Base-by-base conservation (phyloP, 2,113 vertebrate genomes). In the Thamnophis sirtalis region DNA sequence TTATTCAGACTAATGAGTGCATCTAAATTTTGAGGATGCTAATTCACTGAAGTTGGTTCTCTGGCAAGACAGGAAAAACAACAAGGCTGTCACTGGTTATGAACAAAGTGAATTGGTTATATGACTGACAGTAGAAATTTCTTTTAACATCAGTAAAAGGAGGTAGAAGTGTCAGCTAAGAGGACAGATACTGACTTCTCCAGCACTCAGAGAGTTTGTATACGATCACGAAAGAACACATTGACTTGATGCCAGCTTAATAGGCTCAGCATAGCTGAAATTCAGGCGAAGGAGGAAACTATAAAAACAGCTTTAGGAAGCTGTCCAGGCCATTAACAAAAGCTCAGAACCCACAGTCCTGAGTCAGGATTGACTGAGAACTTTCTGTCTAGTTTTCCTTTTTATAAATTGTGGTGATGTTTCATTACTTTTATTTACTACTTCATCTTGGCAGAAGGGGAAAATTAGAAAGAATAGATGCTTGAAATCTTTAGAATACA, bases 31-130 rank as follows among this genome's bases (percentile, higher is more conserved):
- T 97, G 96, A 96, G 97, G 97, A 98, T 98, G 98, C 98, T 98
- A 98, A 98, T 98, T 98, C 98, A 95, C 93, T 94, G 96, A 96
- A 96, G 94, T 94, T 87, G 1, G 96, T 96, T 97, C 95, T 95
- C 96, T 96, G 94, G 96, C 90, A 93, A 96, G 93, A 96, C 93
- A 96, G 96, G 33, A 96, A 96, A 96, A 97, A 98, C 98, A 98
- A 97, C 97, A 98, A 97, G 98, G 96, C 98, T 99, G 99, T 99
- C 99, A 99, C 98, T 94, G 97, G 96, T 97, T 51, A 97, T 98
- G 98, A 99, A 99, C 98, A 99, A 99, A 99, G 99, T 98, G 98
- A 99, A 98, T 98, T 97, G 98, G 96, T 98, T 98, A 99, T 98
- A 97, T 98, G 99, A 98, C 97, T 99, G 98, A 99, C 99, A 99